Conservation (phyloP, 2,888 invertebrate species). For the Drosophila pseudotakahashii region DNA sequence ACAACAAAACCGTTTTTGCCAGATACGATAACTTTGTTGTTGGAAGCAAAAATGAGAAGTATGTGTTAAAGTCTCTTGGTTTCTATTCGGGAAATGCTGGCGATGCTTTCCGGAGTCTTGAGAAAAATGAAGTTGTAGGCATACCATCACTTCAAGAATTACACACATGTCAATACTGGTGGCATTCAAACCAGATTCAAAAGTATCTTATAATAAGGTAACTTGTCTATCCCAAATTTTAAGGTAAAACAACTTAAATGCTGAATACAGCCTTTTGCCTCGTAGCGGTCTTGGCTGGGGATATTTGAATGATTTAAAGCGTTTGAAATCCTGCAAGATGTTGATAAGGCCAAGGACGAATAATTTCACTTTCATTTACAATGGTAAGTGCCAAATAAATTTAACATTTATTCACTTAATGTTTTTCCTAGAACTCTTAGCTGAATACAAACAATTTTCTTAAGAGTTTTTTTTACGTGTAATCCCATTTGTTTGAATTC, state of each 20-base stretch:
- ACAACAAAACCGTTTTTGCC: background rate
- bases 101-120: background rate
- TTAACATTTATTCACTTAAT: too few relatives aligned
- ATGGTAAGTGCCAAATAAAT: too few relatives aligned
- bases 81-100: slow-evolving; percentile 1
- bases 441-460: too few relatives aligned
- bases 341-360: too few relatives aligned
- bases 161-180: background rate
- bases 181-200: background rate
- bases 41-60: background rate
- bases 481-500: too few relatives aligned
- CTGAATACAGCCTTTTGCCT: too few relatives aligned
- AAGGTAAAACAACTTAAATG: background rate
- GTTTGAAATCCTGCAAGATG: background rate
- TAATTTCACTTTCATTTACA: too few relatives aligned
- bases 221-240: background rate
- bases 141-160: too few relatives aligned
- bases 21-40: slow-evolving; percentile 6
- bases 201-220: background rate
- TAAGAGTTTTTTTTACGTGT: too few relatives aligned
- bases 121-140: background rate
- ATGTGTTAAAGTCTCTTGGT: background rate
- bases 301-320: too few relatives aligned
- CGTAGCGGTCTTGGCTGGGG: too few relatives aligned
- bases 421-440: too few relatives aligned